Base-by-base conservation (phyloP, 2,113 vertebrate species). In the Xiphophorus couchianus region DNA sequence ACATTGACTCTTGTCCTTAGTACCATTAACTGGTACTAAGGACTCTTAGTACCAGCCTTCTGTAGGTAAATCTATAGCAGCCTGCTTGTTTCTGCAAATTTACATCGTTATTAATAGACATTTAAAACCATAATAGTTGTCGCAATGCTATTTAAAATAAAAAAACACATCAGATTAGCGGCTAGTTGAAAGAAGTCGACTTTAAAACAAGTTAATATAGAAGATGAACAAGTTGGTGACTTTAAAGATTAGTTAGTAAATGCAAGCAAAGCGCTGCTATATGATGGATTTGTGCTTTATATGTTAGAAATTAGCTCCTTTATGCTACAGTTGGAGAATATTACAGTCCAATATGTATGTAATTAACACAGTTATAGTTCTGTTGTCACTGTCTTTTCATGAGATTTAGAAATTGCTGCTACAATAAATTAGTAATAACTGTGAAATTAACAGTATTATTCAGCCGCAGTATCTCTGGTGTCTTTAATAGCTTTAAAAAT, bases 21-120 rank as follows among this genome's bases (percentile, higher is more conserved):
- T 87, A 74, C 85, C 73, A 82, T 85, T 73, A 88, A 63, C 73
- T 84, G 71, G 82, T 33, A 64, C 14, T n/a, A n/a, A n/a, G n/a
- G n/a, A n/a, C n/a, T n/a, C n/a, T n/a, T n/a, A n/a, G n/a, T n/a
- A n/a, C 63, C 80, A 72, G 76, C 39, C 68, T 35, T 54, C 62
- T 73, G 64, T 72, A 82, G 85, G 83, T 88, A 78, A 85, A 73
- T 35, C 76, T 44, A 82, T 3, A 54, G 66, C 62, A 12, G 66
- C 51, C 51, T 76, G 84, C 71, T 48, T 64, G 71, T 74, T 76
- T 37, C 72, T 19, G 44, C 44, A 19, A 9, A 58, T 17, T 9
- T 9, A 25, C 51, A 9, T 58, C 2, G 17, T 58, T 25, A 58
- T 58, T 58, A 58, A 58, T 25, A 58, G 22, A 58, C 25, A 58